These are phyloP conservation scores for Varanus komodoensis DNA, from an alignment of 2,113 vertebrate genomes.

Conservation along the genomic window DNA sequence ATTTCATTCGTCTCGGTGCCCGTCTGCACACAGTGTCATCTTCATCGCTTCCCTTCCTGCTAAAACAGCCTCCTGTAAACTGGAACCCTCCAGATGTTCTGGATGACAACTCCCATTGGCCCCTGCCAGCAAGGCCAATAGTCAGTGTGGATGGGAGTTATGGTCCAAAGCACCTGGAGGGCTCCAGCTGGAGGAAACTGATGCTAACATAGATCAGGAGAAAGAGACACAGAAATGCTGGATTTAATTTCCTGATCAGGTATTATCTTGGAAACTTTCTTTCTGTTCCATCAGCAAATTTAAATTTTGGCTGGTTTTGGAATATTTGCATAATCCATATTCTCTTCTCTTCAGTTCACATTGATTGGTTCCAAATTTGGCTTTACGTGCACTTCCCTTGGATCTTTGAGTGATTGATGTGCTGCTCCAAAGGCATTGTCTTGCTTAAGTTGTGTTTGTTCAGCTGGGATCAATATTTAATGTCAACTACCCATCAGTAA, in stretches of 20 bases:
- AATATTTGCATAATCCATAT: neutral
- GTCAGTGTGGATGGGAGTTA: too few species aligned
- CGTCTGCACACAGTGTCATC: too few species aligned
- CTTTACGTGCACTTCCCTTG: neutral
- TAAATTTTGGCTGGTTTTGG: neutral
- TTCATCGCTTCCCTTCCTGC: neutral
- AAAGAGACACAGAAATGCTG: neutral
- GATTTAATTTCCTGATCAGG: neutral
- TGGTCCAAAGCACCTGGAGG: too few species aligned
- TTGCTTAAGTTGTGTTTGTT: neutral
- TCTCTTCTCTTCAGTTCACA: neutral
- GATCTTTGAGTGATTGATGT: neutral
- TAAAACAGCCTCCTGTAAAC: neutral
- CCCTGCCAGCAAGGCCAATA: too few species aligned
- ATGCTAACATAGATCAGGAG: neutral
- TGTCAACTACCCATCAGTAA: neutral
- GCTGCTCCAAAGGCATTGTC: neutral
- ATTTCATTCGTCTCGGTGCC: too few species aligned
- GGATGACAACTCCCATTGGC: too few species aligned
- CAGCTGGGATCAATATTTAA: neutral
- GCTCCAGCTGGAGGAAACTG: too few species aligned
- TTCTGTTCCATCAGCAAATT: neutral
- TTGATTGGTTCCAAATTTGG: neutral
- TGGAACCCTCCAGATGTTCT: too few species aligned
- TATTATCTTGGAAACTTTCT: neutral